Evolutionary conservation across 2,797 vertebrate species (phyloP).

Genomic region (Danio choprae): DNA sequence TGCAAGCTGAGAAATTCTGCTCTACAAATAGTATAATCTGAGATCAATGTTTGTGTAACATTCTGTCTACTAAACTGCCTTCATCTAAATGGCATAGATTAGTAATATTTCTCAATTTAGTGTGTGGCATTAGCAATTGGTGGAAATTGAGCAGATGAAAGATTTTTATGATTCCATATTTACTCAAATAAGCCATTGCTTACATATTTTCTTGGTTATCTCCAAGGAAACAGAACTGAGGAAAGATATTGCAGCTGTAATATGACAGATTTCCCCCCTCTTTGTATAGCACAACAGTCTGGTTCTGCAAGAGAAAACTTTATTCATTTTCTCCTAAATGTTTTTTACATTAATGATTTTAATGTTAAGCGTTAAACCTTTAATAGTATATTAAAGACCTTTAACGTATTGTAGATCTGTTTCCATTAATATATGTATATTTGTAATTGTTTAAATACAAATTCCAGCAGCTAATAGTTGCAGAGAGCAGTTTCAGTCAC

Average conservation of each 20-base stretch:
- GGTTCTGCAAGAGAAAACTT: no score
- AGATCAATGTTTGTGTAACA: neutral
- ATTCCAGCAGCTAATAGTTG: no score
- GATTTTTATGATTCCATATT: neutral
- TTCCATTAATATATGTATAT: no score
- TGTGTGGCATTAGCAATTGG: neutral
- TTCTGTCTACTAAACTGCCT: neutral
- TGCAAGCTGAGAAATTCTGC: neutral
- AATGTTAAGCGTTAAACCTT: no score
- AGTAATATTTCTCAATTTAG: neutral
- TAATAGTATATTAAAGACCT: no score
- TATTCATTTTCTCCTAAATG: no score
- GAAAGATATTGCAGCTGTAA: neutral
- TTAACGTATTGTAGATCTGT: no score
- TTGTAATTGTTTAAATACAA: no score
- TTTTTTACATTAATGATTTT: no score
- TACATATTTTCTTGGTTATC: neutral
- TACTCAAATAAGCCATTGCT: neutral
- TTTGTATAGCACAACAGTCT: no score
- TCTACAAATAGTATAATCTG: neutral
- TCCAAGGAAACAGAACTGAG: conserved; percentile 10
- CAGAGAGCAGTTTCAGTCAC: no score
- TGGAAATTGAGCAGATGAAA: neutral
- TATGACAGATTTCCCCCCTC: no score
- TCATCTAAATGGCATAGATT: neutral